Percentiles rank a stretch among this genome's conserved stretches.
These are phyloP conservation scores for Quadroppia sp. DNA, from an alignment of 2,888 invertebrate genomes.

Conservation along the genomic window DNA sequence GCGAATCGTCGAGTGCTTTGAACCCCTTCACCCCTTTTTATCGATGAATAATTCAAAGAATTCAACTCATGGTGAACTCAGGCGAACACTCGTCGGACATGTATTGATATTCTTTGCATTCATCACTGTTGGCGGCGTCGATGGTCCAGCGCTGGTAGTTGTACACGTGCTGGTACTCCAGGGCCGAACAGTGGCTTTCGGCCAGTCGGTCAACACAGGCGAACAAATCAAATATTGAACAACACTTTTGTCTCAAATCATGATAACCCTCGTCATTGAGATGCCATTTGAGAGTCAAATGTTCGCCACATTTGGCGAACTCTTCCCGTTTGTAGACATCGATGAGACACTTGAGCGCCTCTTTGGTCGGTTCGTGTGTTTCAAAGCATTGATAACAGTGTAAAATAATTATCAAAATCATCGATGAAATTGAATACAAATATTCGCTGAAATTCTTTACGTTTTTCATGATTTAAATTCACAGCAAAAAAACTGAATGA, in stretches of 20 bases:
- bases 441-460: no score
- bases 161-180: neutral
- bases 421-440: no score
- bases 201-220: neutral
- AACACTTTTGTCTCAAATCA: neutral
- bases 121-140: neutral
- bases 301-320: neutral
- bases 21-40: no score
- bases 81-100: neutral
- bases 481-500: no score
- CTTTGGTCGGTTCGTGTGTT: neutral
- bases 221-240: neutral
- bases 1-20: no score
- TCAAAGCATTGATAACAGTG: neutral
- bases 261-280: neutral
- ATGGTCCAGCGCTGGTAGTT: neutral
- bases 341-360: neutral
- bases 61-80: no score
- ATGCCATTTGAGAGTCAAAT: neutral
- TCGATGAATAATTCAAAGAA: no score
- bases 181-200: neutral
- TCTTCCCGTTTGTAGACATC: neutral
- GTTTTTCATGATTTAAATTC: no score
- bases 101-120: neutral
- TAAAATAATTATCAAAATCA: no score